These are phyloP conservation scores for Spialia ferax DNA, from an alignment of 2,888 invertebrate species.

Conservation along the genomic window DNA sequence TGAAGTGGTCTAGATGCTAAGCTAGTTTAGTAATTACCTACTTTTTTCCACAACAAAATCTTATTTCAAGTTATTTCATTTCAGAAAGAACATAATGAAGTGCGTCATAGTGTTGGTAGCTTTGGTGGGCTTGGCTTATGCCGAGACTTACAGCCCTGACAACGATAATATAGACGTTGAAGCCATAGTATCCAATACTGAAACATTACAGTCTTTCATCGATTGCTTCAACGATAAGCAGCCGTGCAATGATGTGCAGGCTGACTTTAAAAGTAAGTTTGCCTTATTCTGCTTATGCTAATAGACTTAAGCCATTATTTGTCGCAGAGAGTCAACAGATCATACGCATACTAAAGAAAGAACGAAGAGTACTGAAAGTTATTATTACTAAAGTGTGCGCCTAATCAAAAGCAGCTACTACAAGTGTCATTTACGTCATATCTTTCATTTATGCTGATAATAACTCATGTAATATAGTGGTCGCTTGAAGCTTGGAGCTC, in stretches of 20 bases:
- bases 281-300: neutral
- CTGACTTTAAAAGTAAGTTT: slow-evolving; percentile 59
- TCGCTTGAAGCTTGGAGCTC: too few species aligned
- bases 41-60: too few species aligned
- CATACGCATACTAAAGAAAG: neutral
- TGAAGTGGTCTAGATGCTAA: too few species aligned
- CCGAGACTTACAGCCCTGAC: slow-evolving; percentile 56
- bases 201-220: slow-evolving; percentile 50
- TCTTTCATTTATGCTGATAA: too few species aligned
- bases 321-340: neutral
- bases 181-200: slow-evolving; percentile 49
- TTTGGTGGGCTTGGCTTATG: slow-evolving; percentile 50
- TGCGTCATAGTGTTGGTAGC: slow-evolving; percentile 48
- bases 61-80: too few species aligned
- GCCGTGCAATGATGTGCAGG: slow-evolving; percentile 51
- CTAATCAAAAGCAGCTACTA: too few species aligned
- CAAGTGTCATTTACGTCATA: too few species aligned
- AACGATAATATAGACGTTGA: slow-evolving; percentile 63
- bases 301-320: neutral
- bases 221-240: slow-evolving; percentile 59
- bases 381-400: too few species aligned
- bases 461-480: too few species aligned
- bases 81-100: slow-evolving; percentile 56
- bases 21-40: too few species aligned
- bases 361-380: too few species aligned